Percentiles rank a stretch among this genome's conserved stretches.
phyloP scores from a whole-genome alignment of 2,797 vertebrate genomes.

The Ficedula albicollis region DNA sequence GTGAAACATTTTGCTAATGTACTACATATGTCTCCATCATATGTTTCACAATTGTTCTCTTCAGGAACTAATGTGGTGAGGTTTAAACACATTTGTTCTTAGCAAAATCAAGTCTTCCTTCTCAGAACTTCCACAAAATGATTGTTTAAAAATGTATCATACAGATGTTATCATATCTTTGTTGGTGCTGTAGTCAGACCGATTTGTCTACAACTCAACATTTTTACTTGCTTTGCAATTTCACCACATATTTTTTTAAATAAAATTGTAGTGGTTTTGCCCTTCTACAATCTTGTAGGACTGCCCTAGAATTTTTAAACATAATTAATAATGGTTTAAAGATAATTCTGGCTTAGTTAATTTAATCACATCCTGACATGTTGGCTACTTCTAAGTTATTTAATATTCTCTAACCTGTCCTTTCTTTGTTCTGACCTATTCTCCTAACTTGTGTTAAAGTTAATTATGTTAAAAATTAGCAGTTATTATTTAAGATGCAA shows the following conservation, averaged over 20 bases:
- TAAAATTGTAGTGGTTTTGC: background rate
- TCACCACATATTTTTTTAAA: background rate
- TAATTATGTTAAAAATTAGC: slow-evolving; percentile 37
- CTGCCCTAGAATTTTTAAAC: background rate
- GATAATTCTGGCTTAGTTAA: slow-evolving; percentile 1
- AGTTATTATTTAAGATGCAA: background rate
- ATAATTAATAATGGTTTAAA: slow-evolving; percentile 5
- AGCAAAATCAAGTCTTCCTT: background rate
- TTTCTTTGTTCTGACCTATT: slow-evolving; percentile 44
- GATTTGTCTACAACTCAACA: background rate
- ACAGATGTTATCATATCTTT: background rate
- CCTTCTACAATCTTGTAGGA: background rate
- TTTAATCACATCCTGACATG: slow-evolving; percentile 26
- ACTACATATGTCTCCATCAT: background rate
- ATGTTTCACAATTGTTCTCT: background rate
- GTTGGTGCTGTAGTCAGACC: background rate
- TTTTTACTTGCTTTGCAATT: background rate
- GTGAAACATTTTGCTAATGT: background rate
- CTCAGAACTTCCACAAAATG: background rate
- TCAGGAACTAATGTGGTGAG: background rate
- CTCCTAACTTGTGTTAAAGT: background rate
- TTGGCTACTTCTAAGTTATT: background rate
- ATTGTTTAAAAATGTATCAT: background rate
- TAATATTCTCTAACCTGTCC: slow-evolving; percentile 35
- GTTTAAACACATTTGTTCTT: background rate